A percentile compares a stretch with the other conserved stretches of the same genome.
Conservation (phyloP, 2,113 vertebrate genomes). For the Ceuthmochares aereus region DNA sequence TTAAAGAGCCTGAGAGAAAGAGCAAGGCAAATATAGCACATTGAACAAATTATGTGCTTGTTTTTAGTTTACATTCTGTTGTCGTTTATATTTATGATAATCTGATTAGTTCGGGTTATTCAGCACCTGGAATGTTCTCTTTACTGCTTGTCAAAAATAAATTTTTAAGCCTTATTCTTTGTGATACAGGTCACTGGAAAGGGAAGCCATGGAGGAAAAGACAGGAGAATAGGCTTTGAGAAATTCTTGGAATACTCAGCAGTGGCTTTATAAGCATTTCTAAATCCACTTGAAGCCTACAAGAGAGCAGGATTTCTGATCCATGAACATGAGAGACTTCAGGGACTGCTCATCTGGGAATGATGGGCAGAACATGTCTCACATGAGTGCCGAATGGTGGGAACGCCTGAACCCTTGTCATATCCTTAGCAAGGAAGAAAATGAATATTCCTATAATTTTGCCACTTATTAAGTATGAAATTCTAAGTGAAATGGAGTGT, state of each 20-base stretch:
- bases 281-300: background rate
- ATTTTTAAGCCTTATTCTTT: background rate
- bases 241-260: background rate
- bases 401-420: background rate
- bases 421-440: background rate
- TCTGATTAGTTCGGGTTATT: background rate
- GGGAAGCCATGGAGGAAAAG: background rate
- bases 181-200: background rate
- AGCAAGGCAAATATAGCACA: background rate
- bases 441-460: background rate
- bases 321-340: background rate
- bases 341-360: background rate
- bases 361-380: background rate
- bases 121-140: background rate
- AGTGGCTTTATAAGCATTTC: background rate
- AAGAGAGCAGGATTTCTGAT: background rate
- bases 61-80: constrained; percentile 2
- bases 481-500: background rate
- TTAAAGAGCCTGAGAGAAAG: background rate
- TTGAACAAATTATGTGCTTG: background rate
- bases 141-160: background rate
- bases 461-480: background rate
- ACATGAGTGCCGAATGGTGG: background rate
- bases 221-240: background rate
- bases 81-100: background rate